Evolutionary conservation across 2,888 invertebrate species (phyloP).

Genomic region (Microctonus aethiopoides): DNA sequence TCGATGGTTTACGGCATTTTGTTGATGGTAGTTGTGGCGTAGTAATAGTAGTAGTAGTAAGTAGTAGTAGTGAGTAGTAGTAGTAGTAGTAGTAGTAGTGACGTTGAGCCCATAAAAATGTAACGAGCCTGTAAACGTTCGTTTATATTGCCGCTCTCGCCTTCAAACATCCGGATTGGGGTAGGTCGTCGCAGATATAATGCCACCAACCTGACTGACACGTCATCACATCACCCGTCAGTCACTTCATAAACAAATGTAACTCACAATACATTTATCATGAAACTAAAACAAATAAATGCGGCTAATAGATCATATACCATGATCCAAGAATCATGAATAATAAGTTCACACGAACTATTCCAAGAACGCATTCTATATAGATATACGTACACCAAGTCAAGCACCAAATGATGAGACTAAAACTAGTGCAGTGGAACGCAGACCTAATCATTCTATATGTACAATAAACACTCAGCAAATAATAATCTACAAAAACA

Average conservation of each 20-base stretch:
- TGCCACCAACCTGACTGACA: slow-evolving; percentile 49
- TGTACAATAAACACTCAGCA: too few relatives aligned
- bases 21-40: slow-evolving; percentile 63
- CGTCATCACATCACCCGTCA: slow-evolving; percentile 51
- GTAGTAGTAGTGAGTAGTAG: too few relatives aligned
- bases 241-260: slow-evolving; percentile 25
- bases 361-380: background rate
- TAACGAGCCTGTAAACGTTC: slow-evolving; percentile 68
- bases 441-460: background rate
- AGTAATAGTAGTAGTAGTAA: slow-evolving; percentile 63
- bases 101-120: slow-evolving; percentile 67
- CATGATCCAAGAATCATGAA: background rate
- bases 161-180: slow-evolving; percentile 64
- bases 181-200: slow-evolving; percentile 57
- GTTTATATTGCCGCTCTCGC: slow-evolving; percentile 63
- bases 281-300: slow-evolving; percentile 4
- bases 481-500: background rate
- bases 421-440: background rate
- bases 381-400: background rate
- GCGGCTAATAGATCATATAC: too few relatives aligned
- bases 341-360: background rate
- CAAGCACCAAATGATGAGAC: background rate
- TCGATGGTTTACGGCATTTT: slow-evolving; percentile 66
- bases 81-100: too few relatives aligned
- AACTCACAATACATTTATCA: background rate